Percentiles rank a stretch among this genome's conserved stretches.
Conservation (phyloP, 2,797 vertebrate species). For the Semaprochilodus insignis region DNA sequence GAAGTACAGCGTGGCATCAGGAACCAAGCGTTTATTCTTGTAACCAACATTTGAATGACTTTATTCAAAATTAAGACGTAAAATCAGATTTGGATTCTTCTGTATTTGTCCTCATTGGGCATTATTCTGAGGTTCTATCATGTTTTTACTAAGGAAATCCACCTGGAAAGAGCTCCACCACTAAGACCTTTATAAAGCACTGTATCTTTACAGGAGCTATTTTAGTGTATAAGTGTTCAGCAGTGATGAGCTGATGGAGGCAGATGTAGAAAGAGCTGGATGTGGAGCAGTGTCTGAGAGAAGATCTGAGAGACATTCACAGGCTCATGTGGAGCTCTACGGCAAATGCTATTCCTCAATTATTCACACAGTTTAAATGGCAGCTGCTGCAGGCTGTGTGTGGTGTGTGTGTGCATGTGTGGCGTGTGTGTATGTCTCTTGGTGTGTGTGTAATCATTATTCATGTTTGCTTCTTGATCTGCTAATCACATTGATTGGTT, state of each 20-base stretch:
- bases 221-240: constrained; percentile 32
- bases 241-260: constrained; percentile 44
- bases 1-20: too few relatives aligned
- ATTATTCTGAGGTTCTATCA: too few relatives aligned
- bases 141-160: too few relatives aligned
- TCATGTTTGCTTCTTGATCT: constrained; percentile 38
- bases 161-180: too few relatives aligned
- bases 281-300: constrained; percentile 48
- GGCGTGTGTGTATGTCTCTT: constrained; percentile 52
- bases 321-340: constrained; percentile 84
- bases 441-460: constrained; percentile 63
- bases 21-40: too few relatives aligned
- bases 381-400: constrained; percentile 74
- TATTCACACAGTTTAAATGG: constrained; percentile 88
- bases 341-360: constrained; percentile 88
- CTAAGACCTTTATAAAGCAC: too few relatives aligned
- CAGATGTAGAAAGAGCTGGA: constrained; percentile 2
- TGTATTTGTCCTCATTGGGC: too few relatives aligned
- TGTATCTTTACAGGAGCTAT: constrained; percentile 20
- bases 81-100: too few relatives aligned
- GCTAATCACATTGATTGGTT: too few relatives aligned
- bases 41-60: too few relatives aligned
- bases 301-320: constrained; percentile 81
- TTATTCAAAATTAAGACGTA: too few relatives aligned
- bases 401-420: constrained; percentile 5